Evolutionary conservation across 2,113 vertebrate species (phyloP), one percentile per base, ranked within the genome.

Genomic region (Ptilorrhoa leucosticta): DNA sequence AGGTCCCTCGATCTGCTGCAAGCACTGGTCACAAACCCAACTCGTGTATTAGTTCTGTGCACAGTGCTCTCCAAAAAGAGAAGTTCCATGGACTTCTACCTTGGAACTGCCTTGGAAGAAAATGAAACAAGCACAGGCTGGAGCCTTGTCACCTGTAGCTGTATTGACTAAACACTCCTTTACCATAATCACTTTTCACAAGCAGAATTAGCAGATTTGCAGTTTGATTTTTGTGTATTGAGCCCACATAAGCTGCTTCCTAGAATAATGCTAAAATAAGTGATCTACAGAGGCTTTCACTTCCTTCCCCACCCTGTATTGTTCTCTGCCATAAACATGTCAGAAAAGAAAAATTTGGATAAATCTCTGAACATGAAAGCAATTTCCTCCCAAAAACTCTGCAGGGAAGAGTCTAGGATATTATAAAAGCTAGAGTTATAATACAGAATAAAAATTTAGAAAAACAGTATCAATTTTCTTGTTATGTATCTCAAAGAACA

Each of bases 41-140:
- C 14, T 35, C 3, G 0, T 6, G 58, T 1, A 8, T 16, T 20
- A 22, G 17, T n/a, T 19, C 21, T 31, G 6, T 10, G 22, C 24
- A 24, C 30, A 24, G 11, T 22, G 31, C 47, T 53, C 56, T 63
- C 35, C 48, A 83, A 61, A 70, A 58, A 31, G 48, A 30, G 24
- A 53, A 57, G 20, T 40, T 26, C 37, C 57, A 11, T 1, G 9
- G 50, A 61, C 8, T 68, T 66, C 33, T 24, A 3, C 37, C 37
- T 51, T 71, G 13, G 13, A 79, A 54, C 13, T 22, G 60, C 77
- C 37, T 31, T 48, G 47, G 40, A 58, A 79, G 56, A 58, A 86
- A 50, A 57, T 1, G 19, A 83, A 33, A 47, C 28, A 44, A 63
- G 24, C n/a, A 89, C 21, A 44, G 30, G 50, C 22, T 27, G 42